Base-by-base conservation (phyloP, 2,888 invertebrate genomes). In the Prenolepis imparis region DNA sequence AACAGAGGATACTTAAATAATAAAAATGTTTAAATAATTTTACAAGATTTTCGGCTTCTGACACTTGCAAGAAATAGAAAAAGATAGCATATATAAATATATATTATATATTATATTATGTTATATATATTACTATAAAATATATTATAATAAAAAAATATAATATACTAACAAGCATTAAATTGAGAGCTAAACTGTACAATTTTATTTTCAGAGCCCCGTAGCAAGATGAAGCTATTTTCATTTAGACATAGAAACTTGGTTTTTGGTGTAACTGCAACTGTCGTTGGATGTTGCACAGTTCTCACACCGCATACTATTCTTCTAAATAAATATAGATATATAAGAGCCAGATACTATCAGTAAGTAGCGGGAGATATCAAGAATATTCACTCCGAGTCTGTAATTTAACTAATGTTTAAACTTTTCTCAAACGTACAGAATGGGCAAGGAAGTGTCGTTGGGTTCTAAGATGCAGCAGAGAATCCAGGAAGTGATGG, bases 291-390 rank as follows among this genome's bases (percentile, higher is more conserved):
- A n/a, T 9, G 48, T 21, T 39, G 21, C 1, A 1, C 11, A 6
- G 15, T 59, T 48, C 0, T 72, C n/a, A 1, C 64, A 8, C 97
- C 97, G 0, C 96, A 97, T 83, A 96, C 97, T 0, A 92, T 96
- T 86, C 95, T 96, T 0, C 88, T 97, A 1, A 93, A 96, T 3
- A 95, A 96, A 91, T 97, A 97, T 91, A 96, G 95, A 92, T 95
- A 96, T 48, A 95, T 96, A 85, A 95, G 97, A 8, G 96, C 96
- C 85, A 95, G 96, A 89, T 97, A 36, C 36, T 36, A 97, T 93
- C 96, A 95, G 97, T 96, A 95, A 93, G 94, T 94, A 77, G 80
- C 64, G 82, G 1, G 11, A 39, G n/a, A 8, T 52, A 39, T 24
- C 3, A 6, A 24, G 6, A 21, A 0, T 15, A 3, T 48, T 75